Percentiles rank a stretch among this genome's conserved stretches.
phyloP scores from a whole-genome alignment of 2,113 vertebrate species.

The Okapia johnstoni region DNA sequence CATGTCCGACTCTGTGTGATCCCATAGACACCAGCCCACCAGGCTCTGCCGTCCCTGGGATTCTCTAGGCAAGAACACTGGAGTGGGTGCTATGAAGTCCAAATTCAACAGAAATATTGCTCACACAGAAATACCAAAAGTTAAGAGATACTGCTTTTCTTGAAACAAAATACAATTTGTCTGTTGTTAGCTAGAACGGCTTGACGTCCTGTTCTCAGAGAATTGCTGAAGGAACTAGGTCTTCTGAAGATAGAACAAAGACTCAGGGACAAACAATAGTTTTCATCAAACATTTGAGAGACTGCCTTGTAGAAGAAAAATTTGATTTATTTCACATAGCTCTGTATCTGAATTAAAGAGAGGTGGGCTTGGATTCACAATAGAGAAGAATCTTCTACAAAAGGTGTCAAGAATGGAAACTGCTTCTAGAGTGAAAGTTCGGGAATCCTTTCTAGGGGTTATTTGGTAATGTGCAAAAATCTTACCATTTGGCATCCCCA shows the following conservation, averaged over 20 bases:
- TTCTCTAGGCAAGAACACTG: no score
- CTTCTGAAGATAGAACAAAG: neutral
- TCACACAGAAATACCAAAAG: neutral
- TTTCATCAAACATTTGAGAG: neutral
- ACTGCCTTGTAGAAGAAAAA: neutral
- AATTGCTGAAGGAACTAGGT: neutral
- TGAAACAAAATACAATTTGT: neutral
- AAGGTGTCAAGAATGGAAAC: neutral
- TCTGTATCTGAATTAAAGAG: neutral
- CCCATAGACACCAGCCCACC: no score
- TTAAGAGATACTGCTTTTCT: neutral
- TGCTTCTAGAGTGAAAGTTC: neutral
- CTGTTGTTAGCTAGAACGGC: neutral
- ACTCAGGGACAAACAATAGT: neutral
- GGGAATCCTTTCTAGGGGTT: neutral
- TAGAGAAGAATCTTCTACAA: neutral
- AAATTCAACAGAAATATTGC: neutral
- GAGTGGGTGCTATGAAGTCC: neutral
- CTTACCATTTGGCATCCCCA: neutral
- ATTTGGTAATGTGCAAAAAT: neutral
- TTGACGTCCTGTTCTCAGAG: neutral
- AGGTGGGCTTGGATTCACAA: neutral
- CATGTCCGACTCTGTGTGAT: no score
- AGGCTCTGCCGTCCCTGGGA: no score
- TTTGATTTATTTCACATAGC: neutral